A percentile compares a stretch with the other conserved stretches of the same genome.
Conservation (phyloP, 2,113 vertebrate species). For the Scomber scombrus region DNA sequence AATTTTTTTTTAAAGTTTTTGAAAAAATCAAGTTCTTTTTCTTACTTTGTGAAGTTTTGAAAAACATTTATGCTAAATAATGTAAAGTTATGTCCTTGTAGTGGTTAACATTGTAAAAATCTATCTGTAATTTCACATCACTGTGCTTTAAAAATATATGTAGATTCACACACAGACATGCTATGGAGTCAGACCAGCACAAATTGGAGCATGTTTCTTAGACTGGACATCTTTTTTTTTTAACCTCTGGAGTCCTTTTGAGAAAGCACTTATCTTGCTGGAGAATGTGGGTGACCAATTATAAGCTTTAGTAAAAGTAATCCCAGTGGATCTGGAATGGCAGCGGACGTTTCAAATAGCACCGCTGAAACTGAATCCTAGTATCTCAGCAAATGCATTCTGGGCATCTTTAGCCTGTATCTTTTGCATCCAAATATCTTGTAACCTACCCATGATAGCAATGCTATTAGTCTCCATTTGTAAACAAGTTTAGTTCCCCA, state of each 20-base stretch:
- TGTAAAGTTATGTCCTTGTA: neutral
- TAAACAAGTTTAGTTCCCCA: conserved; percentile 26
- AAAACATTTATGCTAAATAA: neutral
- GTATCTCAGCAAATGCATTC: neutral
- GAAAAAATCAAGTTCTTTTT: no score
- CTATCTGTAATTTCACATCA: neutral
- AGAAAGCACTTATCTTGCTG: neutral
- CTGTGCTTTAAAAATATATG: no score
- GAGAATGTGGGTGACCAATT: neutral
- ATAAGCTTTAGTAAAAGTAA: neutral
- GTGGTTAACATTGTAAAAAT: neutral
- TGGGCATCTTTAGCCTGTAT: conserved; percentile 25
- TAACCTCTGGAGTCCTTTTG: neutral
- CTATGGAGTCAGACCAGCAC: neutral
- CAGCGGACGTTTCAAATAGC: conserved; percentile 26
- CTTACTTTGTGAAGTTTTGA: neutral
- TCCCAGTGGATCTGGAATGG: neutral
- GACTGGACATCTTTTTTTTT: neutral
- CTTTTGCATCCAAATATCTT: neutral
- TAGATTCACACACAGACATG: neutral
- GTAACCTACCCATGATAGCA: conserved; percentile 5
- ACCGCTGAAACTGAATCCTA: conserved; percentile 1
- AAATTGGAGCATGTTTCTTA: neutral
- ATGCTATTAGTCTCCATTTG: conserved; percentile 28
- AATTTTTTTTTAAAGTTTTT: no score